Conservation (phyloP, 2,797 vertebrate genomes). For the Morus bassanus region DNA sequence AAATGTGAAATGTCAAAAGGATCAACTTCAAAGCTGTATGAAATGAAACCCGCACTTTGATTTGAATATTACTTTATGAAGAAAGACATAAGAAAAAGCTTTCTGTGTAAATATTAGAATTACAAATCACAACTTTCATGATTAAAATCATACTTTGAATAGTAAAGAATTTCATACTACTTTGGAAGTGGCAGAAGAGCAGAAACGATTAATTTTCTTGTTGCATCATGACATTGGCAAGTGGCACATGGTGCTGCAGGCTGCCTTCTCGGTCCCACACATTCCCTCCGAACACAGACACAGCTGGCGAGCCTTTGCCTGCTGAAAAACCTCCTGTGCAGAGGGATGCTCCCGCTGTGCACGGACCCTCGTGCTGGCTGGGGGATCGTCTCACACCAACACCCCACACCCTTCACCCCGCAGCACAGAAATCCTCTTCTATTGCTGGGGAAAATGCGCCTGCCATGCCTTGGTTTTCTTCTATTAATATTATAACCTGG, state of each 20-base stretch:
- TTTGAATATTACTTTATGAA: conserved; percentile 25
- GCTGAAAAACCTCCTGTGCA: rapidly evolving
- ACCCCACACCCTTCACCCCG: background rate
- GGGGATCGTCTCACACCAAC: background rate
- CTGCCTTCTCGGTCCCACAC: background rate
- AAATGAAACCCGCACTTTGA: conserved; percentile 51
- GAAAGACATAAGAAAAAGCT: background rate
- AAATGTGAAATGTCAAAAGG: conserved; percentile 58
- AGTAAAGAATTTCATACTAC: background rate
- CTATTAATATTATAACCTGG: rapidly evolving
- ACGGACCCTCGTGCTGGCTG: rapidly evolving
- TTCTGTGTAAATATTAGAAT: conserved; percentile 60
- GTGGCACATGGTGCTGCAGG: background rate
- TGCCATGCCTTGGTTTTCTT: rapidly evolving
- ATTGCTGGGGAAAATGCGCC: rapidly evolving
- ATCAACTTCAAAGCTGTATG: conserved; percentile 53
- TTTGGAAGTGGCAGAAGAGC: background rate
- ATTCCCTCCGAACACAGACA: background rate
- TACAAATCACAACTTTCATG: conserved; percentile 50
- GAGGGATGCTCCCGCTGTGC: background rate
- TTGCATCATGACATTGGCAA: rapidly evolving
- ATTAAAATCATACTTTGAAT: conserved; percentile 19
- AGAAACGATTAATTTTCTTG: background rate
- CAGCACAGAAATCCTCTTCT: background rate
- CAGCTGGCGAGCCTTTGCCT: background rate